Evolutionary conservation across 2,113 vertebrate genomes (phyloP).

Genomic region (Dascyllus trimaculatus): DNA sequence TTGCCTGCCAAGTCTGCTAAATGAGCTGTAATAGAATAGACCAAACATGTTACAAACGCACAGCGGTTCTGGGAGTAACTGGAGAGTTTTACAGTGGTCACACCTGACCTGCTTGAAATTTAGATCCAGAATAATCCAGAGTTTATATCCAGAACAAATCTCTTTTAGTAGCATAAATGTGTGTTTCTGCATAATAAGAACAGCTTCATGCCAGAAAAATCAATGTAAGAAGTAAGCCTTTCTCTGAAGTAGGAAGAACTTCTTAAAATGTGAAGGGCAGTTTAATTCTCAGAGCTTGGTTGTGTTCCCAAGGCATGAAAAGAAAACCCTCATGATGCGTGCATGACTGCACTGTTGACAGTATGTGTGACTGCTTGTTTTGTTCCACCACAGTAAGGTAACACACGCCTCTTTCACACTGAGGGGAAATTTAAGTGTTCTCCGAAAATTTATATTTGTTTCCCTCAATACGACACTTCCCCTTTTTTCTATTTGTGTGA

Average conservation of each 20-base stretch:
- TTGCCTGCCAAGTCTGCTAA: conserved; percentile 26
- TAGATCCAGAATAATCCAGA: not conserved
- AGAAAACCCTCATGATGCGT: conserved; percentile 49
- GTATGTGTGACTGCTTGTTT: conserved; percentile 38
- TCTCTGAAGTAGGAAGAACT: not conserved
- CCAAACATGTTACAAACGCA: not conserved
- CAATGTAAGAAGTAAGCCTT: not conserved
- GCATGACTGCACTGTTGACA: conserved; percentile 47
- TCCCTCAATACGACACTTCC: conserved; percentile 24
- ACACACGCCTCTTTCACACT: not conserved
- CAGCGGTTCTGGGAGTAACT: not conserved
- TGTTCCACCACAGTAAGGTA: not conserved
- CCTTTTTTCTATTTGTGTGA: not conserved
- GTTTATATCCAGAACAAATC: no score
- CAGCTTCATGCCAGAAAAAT: not conserved
- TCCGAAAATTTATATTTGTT: conserved; percentile 22
- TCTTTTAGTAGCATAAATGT: not conserved
- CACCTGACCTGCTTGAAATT: not conserved
- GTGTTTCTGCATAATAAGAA: not conserved
- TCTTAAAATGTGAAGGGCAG: no score
- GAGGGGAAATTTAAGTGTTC: conserved; percentile 20
- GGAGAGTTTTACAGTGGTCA: not conserved
- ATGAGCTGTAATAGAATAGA: conserved; percentile 22
- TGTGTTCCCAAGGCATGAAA: not conserved
- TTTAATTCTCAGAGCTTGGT: not conserved